Evolutionary conservation across 2,888 invertebrate species (phyloP).

Genomic region (Athetis lepigone): DNA sequence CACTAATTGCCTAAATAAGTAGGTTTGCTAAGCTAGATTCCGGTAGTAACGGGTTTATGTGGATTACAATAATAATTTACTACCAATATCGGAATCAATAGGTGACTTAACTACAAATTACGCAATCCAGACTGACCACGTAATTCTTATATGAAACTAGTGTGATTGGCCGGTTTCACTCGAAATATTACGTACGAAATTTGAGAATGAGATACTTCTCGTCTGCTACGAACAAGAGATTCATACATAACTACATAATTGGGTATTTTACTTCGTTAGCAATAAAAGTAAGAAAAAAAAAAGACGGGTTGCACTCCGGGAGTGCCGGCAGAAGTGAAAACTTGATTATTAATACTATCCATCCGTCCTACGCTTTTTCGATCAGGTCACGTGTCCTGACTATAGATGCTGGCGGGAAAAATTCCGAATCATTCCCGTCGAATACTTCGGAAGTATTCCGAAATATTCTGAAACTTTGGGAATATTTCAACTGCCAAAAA

Average conservation of each 20-base stretch:
- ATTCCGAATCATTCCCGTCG: too few relatives aligned
- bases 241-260: not conserved
- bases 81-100: conserved; percentile 25
- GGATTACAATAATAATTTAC: conserved; percentile 4
- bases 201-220: too few relatives aligned
- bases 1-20: not conserved
- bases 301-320: too few relatives aligned
- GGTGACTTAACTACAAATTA: conserved; percentile 13
- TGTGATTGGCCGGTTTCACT: conserved; percentile 8
- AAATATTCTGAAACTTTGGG: too few relatives aligned
- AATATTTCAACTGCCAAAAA: too few relatives aligned
- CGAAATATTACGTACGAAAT: not conserved
- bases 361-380: too few relatives aligned
- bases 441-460: too few relatives aligned
- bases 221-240: not conserved
- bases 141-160: conserved; percentile 40
- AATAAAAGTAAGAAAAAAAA: too few relatives aligned
- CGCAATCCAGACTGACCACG: conserved; percentile 32
- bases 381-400: too few relatives aligned
- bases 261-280: not conserved
- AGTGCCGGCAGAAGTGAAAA: too few relatives aligned
- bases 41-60: conserved; percentile 1
- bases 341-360: too few relatives aligned
- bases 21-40: not conserved
- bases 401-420: too few relatives aligned